Evolutionary conservation across 2,113 vertebrate genomes (phyloP).

Genomic region (Emberiza fucata): DNA sequence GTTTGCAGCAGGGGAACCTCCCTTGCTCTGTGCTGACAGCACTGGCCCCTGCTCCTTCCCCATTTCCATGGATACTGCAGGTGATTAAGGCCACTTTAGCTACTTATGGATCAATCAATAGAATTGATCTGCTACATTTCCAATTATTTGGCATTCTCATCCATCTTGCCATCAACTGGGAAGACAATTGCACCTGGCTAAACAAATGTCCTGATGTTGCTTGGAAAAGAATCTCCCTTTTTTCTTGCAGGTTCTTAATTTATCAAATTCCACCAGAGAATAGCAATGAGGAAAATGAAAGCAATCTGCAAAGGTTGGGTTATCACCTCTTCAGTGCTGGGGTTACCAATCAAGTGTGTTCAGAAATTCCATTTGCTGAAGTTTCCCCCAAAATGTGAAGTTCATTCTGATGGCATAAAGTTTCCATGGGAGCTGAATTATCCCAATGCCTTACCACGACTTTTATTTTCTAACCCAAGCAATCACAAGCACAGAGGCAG

Average conservation of each 20-base stretch:
- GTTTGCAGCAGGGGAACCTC: background rate
- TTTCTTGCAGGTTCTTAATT: background rate
- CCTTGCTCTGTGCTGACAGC: background rate
- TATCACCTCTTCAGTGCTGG: background rate
- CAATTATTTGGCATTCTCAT: slow-evolving; percentile 2
- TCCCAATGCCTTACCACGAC: accelerated
- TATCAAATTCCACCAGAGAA: background rate
- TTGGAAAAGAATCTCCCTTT: background rate
- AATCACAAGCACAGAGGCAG: background rate
- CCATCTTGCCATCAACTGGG: background rate
- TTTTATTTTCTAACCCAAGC: background rate
- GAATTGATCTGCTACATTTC: background rate
- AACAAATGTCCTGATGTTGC: background rate
- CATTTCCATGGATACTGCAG: background rate
- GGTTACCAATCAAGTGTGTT: background rate
- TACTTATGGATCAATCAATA: slow-evolving; percentile 53
- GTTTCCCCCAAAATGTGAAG: background rate
- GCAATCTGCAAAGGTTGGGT: background rate
- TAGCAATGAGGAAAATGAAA: background rate
- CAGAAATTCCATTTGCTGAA: background rate
- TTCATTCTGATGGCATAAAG: background rate
- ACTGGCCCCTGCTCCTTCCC: background rate
- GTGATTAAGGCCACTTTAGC: background rate
- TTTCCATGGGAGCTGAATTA: background rate
- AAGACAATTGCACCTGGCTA: background rate